Base-by-base conservation (phyloP, 2,888 invertebrate genomes). In the Epirrita christyi region DNA sequence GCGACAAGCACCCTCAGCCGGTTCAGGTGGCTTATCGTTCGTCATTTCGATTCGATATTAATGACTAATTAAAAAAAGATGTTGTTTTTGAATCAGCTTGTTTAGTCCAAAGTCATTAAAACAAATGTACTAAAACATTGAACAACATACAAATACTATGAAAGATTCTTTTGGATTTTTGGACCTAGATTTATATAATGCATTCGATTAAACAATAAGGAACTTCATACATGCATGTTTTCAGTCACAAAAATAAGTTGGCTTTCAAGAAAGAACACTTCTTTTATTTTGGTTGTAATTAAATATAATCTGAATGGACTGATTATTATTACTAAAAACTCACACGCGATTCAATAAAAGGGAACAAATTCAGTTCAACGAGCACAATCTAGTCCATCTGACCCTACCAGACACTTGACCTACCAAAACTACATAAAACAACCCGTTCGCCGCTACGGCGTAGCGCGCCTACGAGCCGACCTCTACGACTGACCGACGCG, bases 11-110 rank as follows among this genome's bases (percentile, higher is more conserved):
- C 52, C 64, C 75, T 74, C 7, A 4, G 21, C 21, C 21, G 21
- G 21, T 4, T 78, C 81, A 0, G 75, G 27, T 4, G 73, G 76
- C 59, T 77, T 72, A 43, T 86, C 88, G 61, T 88, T 88, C 38
- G 87, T 84, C 90, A 90, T 90, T 28, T 50, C 21, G 9, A 43
- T n/a, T 27, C 29, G 36, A 1, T 11, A n/a, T 36, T 32, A 32
- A 2, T 32, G 1, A 32, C 1, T 5, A 9, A 1, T 7, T 7
- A 7, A 32, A 29, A 29, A 29, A 36, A 6, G 36, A 11, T 11
- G 11, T 4, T 36, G 5, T 36, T 6, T 11, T 11, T 32, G 32
- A 8, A 36, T 36, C n/a, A 36, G n/a, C 36, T 36, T 36, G 0
- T 7, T 32, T 29, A 32, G 32, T 32, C 6, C 32, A 32, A 2